A percentile compares a stretch with the other conserved stretches of the same genome.
These are phyloP conservation scores for Yponomeuta cagnagella DNA, from an alignment of 2,888 invertebrate genomes.

Conservation along the genomic window DNA sequence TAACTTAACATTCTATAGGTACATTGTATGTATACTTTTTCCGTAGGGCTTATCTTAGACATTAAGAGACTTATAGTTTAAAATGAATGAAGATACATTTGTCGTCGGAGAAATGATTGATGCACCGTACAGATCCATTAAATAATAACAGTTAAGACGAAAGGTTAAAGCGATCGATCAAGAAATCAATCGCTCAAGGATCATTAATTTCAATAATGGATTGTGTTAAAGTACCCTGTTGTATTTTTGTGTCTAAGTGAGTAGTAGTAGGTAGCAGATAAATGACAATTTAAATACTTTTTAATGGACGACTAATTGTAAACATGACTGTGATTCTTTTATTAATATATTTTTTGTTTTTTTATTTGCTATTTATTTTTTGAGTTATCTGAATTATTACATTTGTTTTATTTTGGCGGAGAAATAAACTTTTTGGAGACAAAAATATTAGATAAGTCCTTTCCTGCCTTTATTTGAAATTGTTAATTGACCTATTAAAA, in stretches of 20 bases:
- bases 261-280: neutral
- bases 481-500: no score
- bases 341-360: no score
- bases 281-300: conserved; percentile 42
- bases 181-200: conserved; percentile 64
- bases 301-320: neutral
- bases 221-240: conserved; percentile 37
- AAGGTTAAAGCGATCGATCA: conserved; percentile 63
- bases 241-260: neutral
- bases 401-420: no score
- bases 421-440: no score
- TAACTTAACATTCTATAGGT: no score
- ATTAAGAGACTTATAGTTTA: conserved; percentile 20
- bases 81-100: conserved; percentile 47
- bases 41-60: conserved; percentile 9
- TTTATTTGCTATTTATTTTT: no score
- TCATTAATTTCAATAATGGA: conserved; percentile 55
- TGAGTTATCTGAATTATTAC: no score
- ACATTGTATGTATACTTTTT: neutral
- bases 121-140: conserved; percentile 60
- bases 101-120: conserved; percentile 65
- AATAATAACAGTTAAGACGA: conserved; percentile 67
- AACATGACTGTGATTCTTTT: neutral
- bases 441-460: no score
- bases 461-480: no score